A percentile compares a stretch with the other conserved stretches of the same genome.
Conservation (phyloP, 2,888 invertebrate genomes). For the Heterodera filipjevi region DNA sequence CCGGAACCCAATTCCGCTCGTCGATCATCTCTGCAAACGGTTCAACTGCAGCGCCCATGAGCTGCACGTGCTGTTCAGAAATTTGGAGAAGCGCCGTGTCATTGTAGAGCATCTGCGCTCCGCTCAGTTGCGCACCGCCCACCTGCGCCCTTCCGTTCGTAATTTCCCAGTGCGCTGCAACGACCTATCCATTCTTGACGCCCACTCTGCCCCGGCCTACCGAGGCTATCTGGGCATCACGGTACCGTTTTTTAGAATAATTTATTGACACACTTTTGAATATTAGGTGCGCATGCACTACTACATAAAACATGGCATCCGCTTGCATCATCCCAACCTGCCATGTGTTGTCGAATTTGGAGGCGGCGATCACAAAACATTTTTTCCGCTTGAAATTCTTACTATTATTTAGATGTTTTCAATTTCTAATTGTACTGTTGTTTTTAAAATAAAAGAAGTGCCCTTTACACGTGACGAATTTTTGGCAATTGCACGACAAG, state of each 20-base stretch:
- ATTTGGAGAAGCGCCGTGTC: too few relatives aligned
- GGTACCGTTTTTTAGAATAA: too few relatives aligned
- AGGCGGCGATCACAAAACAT: background rate
- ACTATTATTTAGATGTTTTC: background rate
- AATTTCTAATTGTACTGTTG: background rate
- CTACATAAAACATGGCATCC: constrained; percentile 11
- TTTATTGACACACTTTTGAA: too few relatives aligned
- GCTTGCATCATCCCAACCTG: constrained; percentile 7
- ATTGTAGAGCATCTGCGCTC: too few relatives aligned
- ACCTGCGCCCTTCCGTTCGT: background rate
- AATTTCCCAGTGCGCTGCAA: constrained; percentile 2
- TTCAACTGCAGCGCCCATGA: background rate
- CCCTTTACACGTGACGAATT: background rate
- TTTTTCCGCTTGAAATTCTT: background rate
- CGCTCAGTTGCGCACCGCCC: too few relatives aligned
- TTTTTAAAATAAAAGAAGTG: background rate
- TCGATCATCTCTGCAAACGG: background rate
- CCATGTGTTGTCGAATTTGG: constrained; percentile 16
- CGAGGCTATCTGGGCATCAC: constrained; percentile 7
- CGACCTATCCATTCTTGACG: background rate
- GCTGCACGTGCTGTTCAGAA: too few relatives aligned
- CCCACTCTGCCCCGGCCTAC: background rate
- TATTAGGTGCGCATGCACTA: constrained; percentile 10
- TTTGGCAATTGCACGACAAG: background rate
- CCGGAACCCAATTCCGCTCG: background rate